A percentile compares a stretch with the other conserved stretches of the same genome.
These are phyloP conservation scores for Labeo rohita DNA, from an alignment of 2,113 vertebrate species.

Conservation along the genomic window DNA sequence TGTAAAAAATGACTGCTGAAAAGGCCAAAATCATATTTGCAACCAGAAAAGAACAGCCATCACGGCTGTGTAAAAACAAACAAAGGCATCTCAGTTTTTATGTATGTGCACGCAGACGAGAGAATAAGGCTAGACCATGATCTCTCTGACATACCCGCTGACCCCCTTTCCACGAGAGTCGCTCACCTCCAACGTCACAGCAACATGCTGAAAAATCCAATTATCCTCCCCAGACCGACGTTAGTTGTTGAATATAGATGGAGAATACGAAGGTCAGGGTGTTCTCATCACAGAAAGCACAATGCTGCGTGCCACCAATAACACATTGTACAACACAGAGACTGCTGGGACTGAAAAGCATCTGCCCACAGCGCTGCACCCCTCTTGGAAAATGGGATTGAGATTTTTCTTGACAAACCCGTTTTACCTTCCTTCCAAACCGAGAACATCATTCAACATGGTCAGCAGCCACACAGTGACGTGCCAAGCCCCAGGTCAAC, in stretches of 20 bases:
- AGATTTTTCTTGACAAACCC: conserved; percentile 31
- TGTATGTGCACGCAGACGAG: conserved; percentile 40
- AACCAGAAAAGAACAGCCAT: conserved; percentile 16
- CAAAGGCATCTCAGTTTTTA: conserved; percentile 40
- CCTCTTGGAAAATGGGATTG: conserved; percentile 51
- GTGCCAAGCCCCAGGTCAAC: conserved; percentile 63
- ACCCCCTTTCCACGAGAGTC: conserved; percentile 59
- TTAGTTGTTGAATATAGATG: conserved; percentile 77
- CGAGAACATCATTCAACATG: conserved; percentile 62
- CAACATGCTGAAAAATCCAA: conserved; percentile 78
- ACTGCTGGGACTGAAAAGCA: not conserved
- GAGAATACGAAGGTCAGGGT: conserved; percentile 69
- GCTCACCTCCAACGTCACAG: conserved; percentile 55
- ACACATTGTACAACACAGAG: conserved; percentile 59
- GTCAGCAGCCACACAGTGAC: conserved; percentile 62
- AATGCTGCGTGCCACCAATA: conserved; percentile 42
- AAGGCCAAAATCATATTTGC: conserved; percentile 3
- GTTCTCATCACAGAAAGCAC: conserved; percentile 62
- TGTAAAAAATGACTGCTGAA: not conserved
- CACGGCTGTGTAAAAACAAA: not conserved
- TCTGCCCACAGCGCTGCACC: not conserved
- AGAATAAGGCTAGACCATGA: conserved; percentile 45
- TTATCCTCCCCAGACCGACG: conserved; percentile 74
- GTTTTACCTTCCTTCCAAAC: conserved; percentile 56
- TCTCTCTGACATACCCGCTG: conserved; percentile 65